phyloP scores from a whole-genome alignment of 2,888 invertebrate species.

The Nemotelus nigrinus region DNA sequence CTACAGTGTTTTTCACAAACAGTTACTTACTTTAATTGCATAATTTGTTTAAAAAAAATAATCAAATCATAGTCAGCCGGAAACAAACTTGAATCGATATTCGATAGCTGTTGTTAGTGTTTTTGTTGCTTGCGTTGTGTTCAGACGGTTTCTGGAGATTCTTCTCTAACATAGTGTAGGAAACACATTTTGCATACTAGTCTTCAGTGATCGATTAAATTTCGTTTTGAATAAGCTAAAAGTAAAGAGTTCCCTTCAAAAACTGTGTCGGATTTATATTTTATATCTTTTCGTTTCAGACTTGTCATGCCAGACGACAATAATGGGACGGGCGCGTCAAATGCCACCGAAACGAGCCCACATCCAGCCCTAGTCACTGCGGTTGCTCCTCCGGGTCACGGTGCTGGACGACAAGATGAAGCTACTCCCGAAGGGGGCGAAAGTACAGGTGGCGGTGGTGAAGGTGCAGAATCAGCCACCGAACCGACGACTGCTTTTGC shows the following conservation, averaged over 20 bases:
- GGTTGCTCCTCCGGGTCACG: neutral
- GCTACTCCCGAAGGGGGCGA: neutral
- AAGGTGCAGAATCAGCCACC: neutral
- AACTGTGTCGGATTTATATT: too few species aligned
- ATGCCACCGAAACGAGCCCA: too few species aligned
- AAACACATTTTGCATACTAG: neutral
- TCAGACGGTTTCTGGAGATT: neutral
- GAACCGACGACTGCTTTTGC: neutral
- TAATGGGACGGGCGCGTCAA: too few species aligned
- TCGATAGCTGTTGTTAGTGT: neutral
- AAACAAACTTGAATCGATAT: slow-evolving; percentile 1
- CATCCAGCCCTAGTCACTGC: too few species aligned
- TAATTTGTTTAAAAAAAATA: too few species aligned
- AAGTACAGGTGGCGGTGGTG: neutral
- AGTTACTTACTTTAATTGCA: too few species aligned
- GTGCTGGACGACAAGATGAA: neutral
- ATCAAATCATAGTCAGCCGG: neutral
- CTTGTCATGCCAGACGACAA: too few species aligned
- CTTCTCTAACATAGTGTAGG: neutral
- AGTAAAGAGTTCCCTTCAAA: too few species aligned
- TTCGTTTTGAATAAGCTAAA: too few species aligned
- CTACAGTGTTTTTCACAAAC: too few species aligned
- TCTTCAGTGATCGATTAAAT: neutral
- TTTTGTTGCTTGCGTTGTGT: slow-evolving; percentile 15
- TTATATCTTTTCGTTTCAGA: too few species aligned